phyloP scores from a whole-genome alignment of 2,888 invertebrate species.

The Sphaerophoria taeniata region DNA sequence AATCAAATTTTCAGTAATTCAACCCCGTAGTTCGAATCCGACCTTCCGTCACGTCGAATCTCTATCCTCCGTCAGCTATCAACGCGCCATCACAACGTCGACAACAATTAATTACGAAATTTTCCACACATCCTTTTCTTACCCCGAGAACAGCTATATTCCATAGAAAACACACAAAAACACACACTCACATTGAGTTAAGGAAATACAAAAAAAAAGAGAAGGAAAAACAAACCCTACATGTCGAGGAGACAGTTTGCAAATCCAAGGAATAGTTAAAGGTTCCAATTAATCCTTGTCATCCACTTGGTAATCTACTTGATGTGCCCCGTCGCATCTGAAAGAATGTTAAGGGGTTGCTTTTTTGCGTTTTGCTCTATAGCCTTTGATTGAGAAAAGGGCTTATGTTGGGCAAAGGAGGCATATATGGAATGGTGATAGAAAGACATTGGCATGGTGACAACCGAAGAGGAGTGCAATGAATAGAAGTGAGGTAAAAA shows the following conservation, averaged over 20 bases:
- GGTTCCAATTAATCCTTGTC: conserved; percentile 73
- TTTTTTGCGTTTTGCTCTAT: conserved; percentile 28
- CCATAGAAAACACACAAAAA: not conserved
- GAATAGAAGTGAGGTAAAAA: conserved; percentile 49
- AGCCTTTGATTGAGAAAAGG: conserved; percentile 36
- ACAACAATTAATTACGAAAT: conserved; percentile 73
- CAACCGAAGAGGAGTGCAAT: conserved; percentile 33
- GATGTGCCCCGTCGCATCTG: conserved; percentile 40
- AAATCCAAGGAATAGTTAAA: conserved; percentile 65
- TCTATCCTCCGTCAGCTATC: conserved; percentile 40
- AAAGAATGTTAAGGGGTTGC: conserved; percentile 14
- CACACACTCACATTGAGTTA: not conserved
- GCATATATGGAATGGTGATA: not conserved
- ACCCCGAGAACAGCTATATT: not conserved
- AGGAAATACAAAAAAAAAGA: no score
- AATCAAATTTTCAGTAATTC: no score
- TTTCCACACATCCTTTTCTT: conserved; percentile 48
- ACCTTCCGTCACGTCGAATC: no score
- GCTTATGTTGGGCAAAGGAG: conserved; percentile 12
- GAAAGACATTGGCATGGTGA: conserved; percentile 8
- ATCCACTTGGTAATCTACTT: conserved; percentile 73
- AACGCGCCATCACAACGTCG: conserved; percentile 57
- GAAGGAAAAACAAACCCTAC: not conserved
- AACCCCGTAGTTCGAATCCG: no score
- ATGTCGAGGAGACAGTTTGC: conserved; percentile 62